Evolutionary conservation across 2,888 invertebrate species (phyloP).

Genomic region (Archips xylosteana): DNA sequence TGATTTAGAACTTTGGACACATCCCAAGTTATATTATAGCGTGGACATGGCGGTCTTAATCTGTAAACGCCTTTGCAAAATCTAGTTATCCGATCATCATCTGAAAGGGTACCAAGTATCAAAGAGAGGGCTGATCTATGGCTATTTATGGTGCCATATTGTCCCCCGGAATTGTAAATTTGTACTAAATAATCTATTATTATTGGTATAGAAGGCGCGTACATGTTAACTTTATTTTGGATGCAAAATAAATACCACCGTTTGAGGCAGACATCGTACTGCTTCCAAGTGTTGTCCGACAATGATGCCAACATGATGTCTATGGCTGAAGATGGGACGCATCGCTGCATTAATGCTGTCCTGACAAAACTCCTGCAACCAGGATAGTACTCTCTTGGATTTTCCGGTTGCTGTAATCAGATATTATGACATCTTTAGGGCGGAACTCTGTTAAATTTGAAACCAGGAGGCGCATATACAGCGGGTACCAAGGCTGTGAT

Average conservation of each 20-base stretch:
- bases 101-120: constrained; percentile 5
- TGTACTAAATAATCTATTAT: constrained; percentile 1
- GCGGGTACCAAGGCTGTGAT: not conserved
- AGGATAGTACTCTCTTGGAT: not conserved
- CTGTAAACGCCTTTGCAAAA: constrained; percentile 17
- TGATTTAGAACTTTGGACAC: not conserved
- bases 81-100: constrained; percentile 19
- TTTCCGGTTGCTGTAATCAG: constrained; percentile 10
- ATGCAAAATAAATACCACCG: constrained; percentile 9
- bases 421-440: not conserved
- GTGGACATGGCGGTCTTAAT: constrained; percentile 14
- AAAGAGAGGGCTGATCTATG: constrained; percentile 11
- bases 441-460: not conserved
- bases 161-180: not conserved
- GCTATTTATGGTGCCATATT: constrained; percentile 19
- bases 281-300: not conserved
- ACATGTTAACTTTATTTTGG: not conserved
- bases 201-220: not conserved
- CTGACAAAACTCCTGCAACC: constrained; percentile 7
- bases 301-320: constrained; percentile 14
- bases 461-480: not conserved
- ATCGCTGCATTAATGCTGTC: not conserved
- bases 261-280: constrained; percentile 7
- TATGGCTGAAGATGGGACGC: constrained; percentile 13
- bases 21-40: constrained; percentile 13